These are phyloP conservation scores for Machaerirhynchus nigripectus DNA, from an alignment of 2,113 vertebrate species.

Conservation along the genomic window DNA sequence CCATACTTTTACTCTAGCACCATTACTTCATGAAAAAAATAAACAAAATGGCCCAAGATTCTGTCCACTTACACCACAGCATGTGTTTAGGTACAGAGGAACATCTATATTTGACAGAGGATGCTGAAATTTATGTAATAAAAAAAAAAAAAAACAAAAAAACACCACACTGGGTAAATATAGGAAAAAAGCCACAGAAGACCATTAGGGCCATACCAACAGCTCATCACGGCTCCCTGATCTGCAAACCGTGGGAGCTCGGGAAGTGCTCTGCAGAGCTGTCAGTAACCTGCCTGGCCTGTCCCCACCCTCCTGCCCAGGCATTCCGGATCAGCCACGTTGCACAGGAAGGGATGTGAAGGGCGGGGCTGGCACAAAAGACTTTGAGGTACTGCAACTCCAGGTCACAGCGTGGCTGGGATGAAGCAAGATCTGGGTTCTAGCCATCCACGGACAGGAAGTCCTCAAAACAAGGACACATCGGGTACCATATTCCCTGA, in stretches of 20 bases:
- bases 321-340: accelerated
- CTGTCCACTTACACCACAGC: not conserved
- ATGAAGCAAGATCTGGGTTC: not conserved
- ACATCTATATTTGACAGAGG: not conserved
- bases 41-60: not conserved
- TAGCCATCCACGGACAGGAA: not conserved
- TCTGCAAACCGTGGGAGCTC: accelerated
- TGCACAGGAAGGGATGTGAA: not conserved
- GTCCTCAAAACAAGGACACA: not conserved
- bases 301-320: not conserved
- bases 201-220: not conserved
- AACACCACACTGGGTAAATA: not conserved
- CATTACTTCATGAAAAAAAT: not conserved
- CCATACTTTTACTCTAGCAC: not conserved
- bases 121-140: not conserved
- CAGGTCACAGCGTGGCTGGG: not conserved
- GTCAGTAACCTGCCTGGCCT: accelerated
- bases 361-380: not conserved
- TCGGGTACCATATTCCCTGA: not conserved
- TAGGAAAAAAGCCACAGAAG: not conserved
- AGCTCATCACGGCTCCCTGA: not conserved
- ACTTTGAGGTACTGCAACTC: not conserved
- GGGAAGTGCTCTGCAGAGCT: not conserved
- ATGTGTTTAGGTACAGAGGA: not conserved
- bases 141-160: not conserved